These are phyloP conservation scores for Rhabditoides inermis DNA, from an alignment of 2,888 invertebrate genomes.

Conservation along the genomic window DNA sequence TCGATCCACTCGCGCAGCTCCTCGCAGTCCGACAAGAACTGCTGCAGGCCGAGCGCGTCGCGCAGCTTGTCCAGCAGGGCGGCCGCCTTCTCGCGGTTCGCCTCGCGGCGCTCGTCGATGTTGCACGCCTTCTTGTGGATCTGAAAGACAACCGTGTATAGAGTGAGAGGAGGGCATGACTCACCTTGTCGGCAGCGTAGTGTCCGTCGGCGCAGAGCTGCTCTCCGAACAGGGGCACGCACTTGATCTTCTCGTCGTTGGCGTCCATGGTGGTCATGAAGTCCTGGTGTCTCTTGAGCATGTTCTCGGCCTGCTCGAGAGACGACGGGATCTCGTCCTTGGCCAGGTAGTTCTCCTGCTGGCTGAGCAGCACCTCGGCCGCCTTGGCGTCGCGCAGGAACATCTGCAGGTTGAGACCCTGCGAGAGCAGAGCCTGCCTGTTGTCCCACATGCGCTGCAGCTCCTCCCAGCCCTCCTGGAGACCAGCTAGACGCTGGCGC, in stretches of 20 bases:
- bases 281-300: constrained; percentile 92
- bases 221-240: constrained; percentile 82
- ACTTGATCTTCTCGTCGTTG: constrained; percentile 95
- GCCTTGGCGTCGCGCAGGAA: constrained; percentile 92
- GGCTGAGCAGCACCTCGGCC: constrained; percentile 84
- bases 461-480: constrained; percentile 98
- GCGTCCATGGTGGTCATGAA: constrained; percentile 99
- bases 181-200: constrained; percentile 78
- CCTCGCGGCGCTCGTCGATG: constrained; percentile 69
- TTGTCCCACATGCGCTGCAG: constrained; percentile 99
- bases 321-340: constrained; percentile 70
- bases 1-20: constrained; percentile 97
- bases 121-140: constrained; percentile 89
- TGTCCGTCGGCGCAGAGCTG: constrained; percentile 83
- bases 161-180: not conserved
- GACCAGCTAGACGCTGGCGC: constrained; percentile 83
- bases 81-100: constrained; percentile 81
- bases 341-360: constrained; percentile 92
- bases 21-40: constrained; percentile 83
- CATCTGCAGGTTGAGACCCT: constrained; percentile 86
- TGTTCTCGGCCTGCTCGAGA: constrained; percentile 91
- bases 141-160: too few species aligned
- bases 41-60: constrained; percentile 87
- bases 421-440: constrained; percentile 82
- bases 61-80: constrained; percentile 74